Percentiles rank a stretch among this genome's conserved stretches.
Conservation (phyloP, 2,888 invertebrate genomes). For the Nycteola revayana region DNA sequence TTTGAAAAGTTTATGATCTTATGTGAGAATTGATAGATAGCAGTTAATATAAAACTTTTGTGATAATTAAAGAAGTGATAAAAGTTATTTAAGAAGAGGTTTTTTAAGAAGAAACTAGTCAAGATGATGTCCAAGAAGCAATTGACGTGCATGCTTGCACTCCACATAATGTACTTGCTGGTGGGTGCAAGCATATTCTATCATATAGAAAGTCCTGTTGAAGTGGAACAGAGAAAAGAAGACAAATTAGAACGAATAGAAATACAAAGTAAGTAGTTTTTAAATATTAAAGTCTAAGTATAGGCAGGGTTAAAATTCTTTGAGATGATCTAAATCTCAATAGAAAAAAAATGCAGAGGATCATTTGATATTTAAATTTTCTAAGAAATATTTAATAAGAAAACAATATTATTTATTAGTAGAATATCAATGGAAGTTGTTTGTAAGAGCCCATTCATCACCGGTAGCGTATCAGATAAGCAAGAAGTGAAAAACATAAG, state of each 20-base stretch:
- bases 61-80: conserved; percentile 26
- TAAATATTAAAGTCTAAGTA: conserved; percentile 3
- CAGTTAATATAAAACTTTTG: conserved; percentile 7
- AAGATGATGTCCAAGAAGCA: conserved; percentile 91
- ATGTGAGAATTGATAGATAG: conserved; percentile 23
- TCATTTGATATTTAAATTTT: too few species aligned
- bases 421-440: too few species aligned
- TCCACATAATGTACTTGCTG: conserved; percentile 89
- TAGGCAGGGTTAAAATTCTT: too few species aligned
- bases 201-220: conserved; percentile 89
- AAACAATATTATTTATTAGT: too few species aligned
- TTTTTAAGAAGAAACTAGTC: conserved; percentile 46
- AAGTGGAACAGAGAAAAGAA: conserved; percentile 81
- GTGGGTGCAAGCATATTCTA: conserved; percentile 94
- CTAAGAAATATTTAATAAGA: too few species aligned
- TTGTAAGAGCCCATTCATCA: not conserved
- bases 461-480: conserved; percentile 45
- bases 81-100: conserved; percentile 17
- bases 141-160: conserved; percentile 87
- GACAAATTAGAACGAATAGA: conserved; percentile 84
- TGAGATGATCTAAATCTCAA: too few species aligned
- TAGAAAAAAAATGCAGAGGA: too few species aligned
- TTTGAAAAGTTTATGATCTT: conserved; percentile 45
- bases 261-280: conserved; percentile 85
- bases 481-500: too few species aligned